Conservation (phyloP, 1,140 invertebrate species). For the Lordiphosa stackelbergi region DNA sequence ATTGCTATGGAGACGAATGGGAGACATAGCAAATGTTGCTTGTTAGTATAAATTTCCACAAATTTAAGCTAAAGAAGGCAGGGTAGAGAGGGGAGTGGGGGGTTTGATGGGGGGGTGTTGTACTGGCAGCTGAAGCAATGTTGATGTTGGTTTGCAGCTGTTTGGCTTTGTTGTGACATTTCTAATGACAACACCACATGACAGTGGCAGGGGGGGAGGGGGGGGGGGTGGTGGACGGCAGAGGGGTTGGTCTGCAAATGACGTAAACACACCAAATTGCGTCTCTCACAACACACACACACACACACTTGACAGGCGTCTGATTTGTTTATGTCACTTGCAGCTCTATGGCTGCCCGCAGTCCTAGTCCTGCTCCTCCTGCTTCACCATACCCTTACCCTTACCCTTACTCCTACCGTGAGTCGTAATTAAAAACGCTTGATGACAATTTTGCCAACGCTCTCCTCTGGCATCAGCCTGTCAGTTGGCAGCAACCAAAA, state of each 20-base stretch:
- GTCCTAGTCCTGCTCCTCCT: slow-evolving; percentile 2
- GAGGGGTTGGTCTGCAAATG: slow-evolving; percentile 48
- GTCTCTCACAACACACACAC: slow-evolving; percentile 6
- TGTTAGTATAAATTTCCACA: slow-evolving; percentile 46
- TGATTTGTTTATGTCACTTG: slow-evolving; percentile 75
- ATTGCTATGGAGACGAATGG: slow-evolving; percentile 27
- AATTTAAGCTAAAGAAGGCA: slow-evolving; percentile 10
- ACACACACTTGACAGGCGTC: slow-evolving; percentile 67
- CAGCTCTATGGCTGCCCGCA: slow-evolving; percentile 69
- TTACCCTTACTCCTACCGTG: slow-evolving; percentile 14
- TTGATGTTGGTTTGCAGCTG: slow-evolving; percentile 64
- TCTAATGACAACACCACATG: slow-evolving; percentile 63
- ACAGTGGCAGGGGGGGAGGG: too few species aligned
- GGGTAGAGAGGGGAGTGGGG: neutral
- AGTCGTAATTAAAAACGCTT: slow-evolving; percentile 71
- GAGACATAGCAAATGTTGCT: slow-evolving; percentile 23
- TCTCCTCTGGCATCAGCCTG: slow-evolving; percentile 30
- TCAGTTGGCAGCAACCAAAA: slow-evolving; percentile 42
- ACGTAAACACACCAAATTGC: slow-evolving; percentile 33
- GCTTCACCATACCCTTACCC: neutral
- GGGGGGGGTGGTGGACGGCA: neutral
- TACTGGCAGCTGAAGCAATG: slow-evolving; percentile 26
- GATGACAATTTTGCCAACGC: slow-evolving; percentile 69
- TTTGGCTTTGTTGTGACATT: slow-evolving; percentile 71
- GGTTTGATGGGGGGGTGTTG: too few species aligned